Conservation (phyloP, 2,797 vertebrate genomes). For the Alauda arvensis region DNA sequence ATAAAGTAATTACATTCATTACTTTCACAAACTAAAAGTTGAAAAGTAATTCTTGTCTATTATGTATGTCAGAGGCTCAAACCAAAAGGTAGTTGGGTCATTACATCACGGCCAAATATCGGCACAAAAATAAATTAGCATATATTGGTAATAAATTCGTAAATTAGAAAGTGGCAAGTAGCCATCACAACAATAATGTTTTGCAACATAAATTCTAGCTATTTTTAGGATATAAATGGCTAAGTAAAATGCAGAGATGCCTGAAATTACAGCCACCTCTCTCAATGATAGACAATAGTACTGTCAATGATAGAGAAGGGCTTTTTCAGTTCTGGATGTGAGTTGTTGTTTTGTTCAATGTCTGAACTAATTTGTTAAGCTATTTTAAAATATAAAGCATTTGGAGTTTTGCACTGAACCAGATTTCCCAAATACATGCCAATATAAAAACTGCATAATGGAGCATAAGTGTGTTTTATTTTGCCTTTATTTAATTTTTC, state of each 20-base stretch:
- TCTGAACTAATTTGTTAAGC: background rate
- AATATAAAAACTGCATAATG: background rate
- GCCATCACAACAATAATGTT: background rate
- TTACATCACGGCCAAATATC: background rate
- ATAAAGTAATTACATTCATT: background rate
- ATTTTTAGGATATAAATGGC: background rate
- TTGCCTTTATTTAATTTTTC: background rate
- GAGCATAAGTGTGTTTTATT: background rate
- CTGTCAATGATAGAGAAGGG: background rate
- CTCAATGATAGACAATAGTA: background rate
- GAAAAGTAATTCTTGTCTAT: background rate
- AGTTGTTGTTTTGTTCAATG: background rate
- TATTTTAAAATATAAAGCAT: background rate
- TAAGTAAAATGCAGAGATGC: background rate
- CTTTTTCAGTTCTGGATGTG: background rate
- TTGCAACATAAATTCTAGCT: background rate
- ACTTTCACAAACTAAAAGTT: background rate
- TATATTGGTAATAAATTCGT: background rate
- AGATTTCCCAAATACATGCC: background rate
- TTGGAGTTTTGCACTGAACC: background rate
- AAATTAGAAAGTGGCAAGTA: background rate
- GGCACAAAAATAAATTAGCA: background rate
- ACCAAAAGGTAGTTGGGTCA: fast-evolving
- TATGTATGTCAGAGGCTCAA: background rate
- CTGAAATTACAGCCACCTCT: background rate